A percentile compares a stretch with the other conserved stretches of the same genome.
Evolutionary conservation across 1,140 invertebrate species (phyloP).

Genomic region (Drosophila mojavensis): DNA sequence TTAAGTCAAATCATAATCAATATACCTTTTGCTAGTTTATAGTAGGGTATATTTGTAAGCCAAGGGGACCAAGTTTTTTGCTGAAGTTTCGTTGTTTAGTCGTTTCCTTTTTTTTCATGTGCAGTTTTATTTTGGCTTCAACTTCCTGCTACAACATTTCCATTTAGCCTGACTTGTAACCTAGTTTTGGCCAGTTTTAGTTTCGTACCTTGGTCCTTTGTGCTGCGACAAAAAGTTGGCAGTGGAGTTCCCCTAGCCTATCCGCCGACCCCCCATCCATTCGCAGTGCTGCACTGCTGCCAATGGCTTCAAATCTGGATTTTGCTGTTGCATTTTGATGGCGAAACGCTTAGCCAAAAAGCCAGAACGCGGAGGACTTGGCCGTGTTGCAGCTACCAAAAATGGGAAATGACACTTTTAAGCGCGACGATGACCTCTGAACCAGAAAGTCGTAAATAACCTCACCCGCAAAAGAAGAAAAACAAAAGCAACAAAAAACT

Average conservation of each 20-base stretch:
- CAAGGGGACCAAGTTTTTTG: conserved; percentile 16
- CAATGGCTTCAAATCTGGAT: conserved; percentile 25
- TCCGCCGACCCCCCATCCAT: background rate
- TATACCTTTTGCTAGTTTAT: too few species aligned
- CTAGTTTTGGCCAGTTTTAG: conserved; percentile 56
- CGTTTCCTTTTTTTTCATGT: conserved; percentile 37
- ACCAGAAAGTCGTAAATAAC: conserved; percentile 81
- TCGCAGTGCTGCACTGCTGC: background rate
- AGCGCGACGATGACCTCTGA: conserved; percentile 79
- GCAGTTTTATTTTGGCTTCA: conserved; percentile 45
- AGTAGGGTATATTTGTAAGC: background rate
- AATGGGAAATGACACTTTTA: conserved; percentile 81
- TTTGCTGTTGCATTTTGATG: conserved; percentile 68
- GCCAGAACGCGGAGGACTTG: conserved; percentile 12
- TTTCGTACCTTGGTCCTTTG: conserved; percentile 27
- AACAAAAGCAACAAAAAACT: background rate
- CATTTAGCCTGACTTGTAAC: conserved; percentile 73
- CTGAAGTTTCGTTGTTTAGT: conserved; percentile 35
- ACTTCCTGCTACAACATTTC: conserved; percentile 75
- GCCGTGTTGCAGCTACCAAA: conserved; percentile 33
- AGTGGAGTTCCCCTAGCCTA: background rate
- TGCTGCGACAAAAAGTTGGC: conserved; percentile 44
- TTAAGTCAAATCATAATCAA: too few species aligned
- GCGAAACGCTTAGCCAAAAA: conserved; percentile 47
- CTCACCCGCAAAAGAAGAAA: conserved; percentile 1